Conservation (phyloP, 2,797 vertebrate genomes). For the Sebastolobus alascanus region DNA sequence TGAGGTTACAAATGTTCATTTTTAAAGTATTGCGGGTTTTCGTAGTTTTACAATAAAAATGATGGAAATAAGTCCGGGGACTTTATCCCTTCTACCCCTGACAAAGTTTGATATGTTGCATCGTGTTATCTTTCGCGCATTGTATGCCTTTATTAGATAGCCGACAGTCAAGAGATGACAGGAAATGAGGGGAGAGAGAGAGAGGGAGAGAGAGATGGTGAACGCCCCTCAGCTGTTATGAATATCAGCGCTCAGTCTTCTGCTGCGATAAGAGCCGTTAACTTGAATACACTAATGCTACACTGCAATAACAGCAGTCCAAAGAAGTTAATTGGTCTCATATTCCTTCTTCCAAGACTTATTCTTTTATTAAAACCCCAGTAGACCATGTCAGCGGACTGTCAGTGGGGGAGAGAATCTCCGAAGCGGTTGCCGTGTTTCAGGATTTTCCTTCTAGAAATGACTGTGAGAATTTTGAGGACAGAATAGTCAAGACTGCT, state of each 20-base stretch:
- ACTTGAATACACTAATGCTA: not conserved
- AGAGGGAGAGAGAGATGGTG: not conserved
- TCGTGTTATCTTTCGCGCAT: not conserved
- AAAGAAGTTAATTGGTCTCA: not conserved
- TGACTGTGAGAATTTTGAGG: not conserved
- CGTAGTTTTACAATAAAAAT: not conserved
- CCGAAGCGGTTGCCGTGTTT: not conserved
- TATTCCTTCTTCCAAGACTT: not conserved
- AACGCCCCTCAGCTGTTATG: not conserved
- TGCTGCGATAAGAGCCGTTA: not conserved
- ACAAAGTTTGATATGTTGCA: not conserved
- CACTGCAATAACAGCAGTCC: not conserved
- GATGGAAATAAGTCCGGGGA: not conserved
- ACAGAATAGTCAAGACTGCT: not conserved
- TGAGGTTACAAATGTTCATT: not conserved
- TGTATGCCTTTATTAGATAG: not conserved
- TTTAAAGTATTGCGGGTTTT: not conserved
- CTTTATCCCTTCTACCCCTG: not conserved
- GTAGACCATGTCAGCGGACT: too few relatives aligned
- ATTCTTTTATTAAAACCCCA: not conserved
- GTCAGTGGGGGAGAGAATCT: not conserved
- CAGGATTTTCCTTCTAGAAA: not conserved
- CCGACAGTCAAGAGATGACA: not conserved
- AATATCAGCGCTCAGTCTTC: not conserved
- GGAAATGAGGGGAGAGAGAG: slow-evolving; percentile 7